phyloP scores from a whole-genome alignment of 2,888 invertebrate genomes.

The Carpatolechia fugitivella region DNA sequence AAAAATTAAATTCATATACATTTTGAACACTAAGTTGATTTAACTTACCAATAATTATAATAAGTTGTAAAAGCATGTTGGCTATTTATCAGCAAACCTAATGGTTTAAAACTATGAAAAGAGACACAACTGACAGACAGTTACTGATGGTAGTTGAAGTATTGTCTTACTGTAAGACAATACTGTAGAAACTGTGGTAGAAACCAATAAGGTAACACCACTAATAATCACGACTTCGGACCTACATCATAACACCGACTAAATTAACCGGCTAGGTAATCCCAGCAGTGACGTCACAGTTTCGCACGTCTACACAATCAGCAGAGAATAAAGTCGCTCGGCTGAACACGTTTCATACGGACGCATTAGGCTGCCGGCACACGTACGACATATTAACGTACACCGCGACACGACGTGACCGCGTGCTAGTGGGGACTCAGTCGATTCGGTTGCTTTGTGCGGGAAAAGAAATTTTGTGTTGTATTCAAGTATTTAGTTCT shows the following conservation, averaged over 20 bases:
- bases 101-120: no score
- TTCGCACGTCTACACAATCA: constrained; percentile 66
- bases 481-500: not conserved
- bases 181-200: no score
- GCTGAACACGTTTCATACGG: constrained; percentile 28
- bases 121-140: no score
- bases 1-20: no score
- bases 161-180: no score
- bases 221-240: not conserved
- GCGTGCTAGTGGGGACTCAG: constrained; percentile 34
- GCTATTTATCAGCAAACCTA: no score
- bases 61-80: no score
- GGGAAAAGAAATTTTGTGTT: not conserved
- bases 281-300: constrained; percentile 35
- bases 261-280: constrained; percentile 1
- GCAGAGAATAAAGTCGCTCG: constrained; percentile 61
- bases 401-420: constrained; percentile 61
- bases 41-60: no score
- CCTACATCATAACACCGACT: constrained; percentile 1
- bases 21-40: no score
- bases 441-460: constrained; percentile 46
- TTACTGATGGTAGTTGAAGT: no score
- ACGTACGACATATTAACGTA: constrained; percentile 71
- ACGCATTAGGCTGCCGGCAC: constrained; percentile 53
- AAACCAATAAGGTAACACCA: not conserved